Evolutionary conservation across 2,797 vertebrate genomes (phyloP).

Genomic region (Myoxocephalus aenaeus): DNA sequence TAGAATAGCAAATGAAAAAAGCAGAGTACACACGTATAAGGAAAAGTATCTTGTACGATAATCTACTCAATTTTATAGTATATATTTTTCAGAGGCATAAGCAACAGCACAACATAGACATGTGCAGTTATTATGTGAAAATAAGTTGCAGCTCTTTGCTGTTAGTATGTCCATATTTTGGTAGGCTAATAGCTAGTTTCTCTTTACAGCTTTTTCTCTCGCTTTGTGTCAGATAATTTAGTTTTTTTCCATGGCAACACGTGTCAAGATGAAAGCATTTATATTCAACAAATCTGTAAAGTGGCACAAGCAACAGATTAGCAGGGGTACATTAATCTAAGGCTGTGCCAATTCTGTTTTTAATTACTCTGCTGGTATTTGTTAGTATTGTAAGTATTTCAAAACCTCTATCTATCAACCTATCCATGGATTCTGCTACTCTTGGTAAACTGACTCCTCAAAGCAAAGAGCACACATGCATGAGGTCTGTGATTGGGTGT

Average conservation of each 20-base stretch:
- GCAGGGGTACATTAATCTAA: neutral
- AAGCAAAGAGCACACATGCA: neutral
- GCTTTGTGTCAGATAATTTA: neutral
- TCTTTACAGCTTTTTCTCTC: neutral
- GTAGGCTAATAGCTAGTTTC: neutral
- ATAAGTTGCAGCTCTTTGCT: neutral
- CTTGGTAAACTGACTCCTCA: neutral
- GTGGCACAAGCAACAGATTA: neutral
- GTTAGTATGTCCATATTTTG: neutral
- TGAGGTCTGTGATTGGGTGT: neutral
- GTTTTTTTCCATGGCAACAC: conserved; percentile 1
- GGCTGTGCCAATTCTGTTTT: neutral
- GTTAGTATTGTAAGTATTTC: neutral
- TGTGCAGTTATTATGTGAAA: neutral
- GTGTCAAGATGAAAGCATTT: neutral
- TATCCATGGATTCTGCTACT: neutral
- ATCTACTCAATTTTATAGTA: neutral
- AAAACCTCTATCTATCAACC: neutral
- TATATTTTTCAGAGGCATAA: neutral
- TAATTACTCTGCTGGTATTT: neutral
- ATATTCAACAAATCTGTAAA: neutral
- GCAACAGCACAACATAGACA: no score
- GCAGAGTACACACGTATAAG: neutral
- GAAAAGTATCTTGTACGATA: neutral
- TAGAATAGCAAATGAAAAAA: conserved; percentile 14